Percentiles rank a stretch among this genome's conserved stretches.
Evolutionary conservation across 2,888 invertebrate genomes (phyloP).

Genomic region (Agrotis ipsilon): DNA sequence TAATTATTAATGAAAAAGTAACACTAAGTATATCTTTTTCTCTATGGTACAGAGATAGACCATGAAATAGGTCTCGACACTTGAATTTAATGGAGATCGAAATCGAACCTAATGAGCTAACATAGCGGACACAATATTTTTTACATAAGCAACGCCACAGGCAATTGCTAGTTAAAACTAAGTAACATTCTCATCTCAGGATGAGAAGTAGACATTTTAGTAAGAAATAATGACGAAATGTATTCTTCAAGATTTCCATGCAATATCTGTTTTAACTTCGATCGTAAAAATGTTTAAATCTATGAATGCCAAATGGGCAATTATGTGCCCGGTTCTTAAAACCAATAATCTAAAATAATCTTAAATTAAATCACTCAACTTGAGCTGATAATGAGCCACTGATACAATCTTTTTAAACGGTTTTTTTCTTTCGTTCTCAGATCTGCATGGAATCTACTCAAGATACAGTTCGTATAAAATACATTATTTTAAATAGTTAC

Average conservation of each 20-base stretch:
- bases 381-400: slow-evolving; percentile 47
- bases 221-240: not conserved
- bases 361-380: slow-evolving; percentile 14
- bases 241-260: slow-evolving; percentile 2
- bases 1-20: no score
- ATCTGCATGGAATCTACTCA: slow-evolving; percentile 64
- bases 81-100: no score
- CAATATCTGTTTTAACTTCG: not conserved
- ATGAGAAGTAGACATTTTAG: not conserved
- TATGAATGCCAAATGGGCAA: no score
- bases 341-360: not conserved
- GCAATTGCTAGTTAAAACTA: no score
- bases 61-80: no score
- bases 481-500: slow-evolving; percentile 36
- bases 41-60: no score
- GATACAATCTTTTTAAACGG: slow-evolving; percentile 49
- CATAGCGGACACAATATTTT: no score
- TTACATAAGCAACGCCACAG: no score
- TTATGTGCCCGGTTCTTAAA: not conserved
- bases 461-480: slow-evolving; percentile 67
- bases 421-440: slow-evolving; percentile 64
- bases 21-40: no score
- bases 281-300: no score
- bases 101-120: no score
- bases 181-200: not conserved